Conservation (phyloP, 2,888 invertebrate genomes). For the Stramonita haemastoma region DNA sequence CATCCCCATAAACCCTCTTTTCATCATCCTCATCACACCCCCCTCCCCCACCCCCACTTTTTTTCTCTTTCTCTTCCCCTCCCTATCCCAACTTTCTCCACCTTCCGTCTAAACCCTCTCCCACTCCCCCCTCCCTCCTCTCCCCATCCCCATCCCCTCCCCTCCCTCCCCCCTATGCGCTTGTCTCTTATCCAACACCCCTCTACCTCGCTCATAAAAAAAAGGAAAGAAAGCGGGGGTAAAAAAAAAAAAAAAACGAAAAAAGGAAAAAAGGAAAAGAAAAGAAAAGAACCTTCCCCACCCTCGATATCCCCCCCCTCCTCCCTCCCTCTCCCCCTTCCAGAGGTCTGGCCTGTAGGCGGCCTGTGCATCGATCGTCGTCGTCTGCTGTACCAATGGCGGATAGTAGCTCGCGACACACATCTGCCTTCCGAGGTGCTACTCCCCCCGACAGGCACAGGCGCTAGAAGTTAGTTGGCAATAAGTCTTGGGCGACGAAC, state of each 20-base stretch:
- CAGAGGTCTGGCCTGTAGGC: conserved; percentile 17
- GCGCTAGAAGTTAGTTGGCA: background rate
- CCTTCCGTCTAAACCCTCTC: background rate
- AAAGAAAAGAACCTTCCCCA: background rate
- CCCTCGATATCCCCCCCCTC: background rate
- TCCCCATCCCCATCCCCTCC: background rate
- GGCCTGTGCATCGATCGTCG: conserved; percentile 25
- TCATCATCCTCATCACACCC: background rate
- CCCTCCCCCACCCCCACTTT: background rate
- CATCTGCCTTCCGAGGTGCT: conserved; percentile 35
- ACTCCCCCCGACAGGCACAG: conserved; percentile 11
- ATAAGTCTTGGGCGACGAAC: background rate
- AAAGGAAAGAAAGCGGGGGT: too few relatives aligned
- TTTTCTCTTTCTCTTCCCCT: too few relatives aligned
- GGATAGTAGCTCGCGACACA: conserved; percentile 34
- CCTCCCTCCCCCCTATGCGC: background rate
- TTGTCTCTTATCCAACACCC: too few relatives aligned
- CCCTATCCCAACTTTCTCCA: background rate
- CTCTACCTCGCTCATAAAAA: too few relatives aligned
- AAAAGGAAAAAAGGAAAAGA: too few relatives aligned
- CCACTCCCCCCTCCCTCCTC: background rate
- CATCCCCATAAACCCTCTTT: background rate
- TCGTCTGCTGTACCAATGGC: conserved; percentile 30
- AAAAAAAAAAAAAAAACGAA: too few relatives aligned
- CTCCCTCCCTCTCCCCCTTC: background rate